phyloP scores from a whole-genome alignment of 2,888 invertebrate genomes.

The Aphidius colemani region DNA sequence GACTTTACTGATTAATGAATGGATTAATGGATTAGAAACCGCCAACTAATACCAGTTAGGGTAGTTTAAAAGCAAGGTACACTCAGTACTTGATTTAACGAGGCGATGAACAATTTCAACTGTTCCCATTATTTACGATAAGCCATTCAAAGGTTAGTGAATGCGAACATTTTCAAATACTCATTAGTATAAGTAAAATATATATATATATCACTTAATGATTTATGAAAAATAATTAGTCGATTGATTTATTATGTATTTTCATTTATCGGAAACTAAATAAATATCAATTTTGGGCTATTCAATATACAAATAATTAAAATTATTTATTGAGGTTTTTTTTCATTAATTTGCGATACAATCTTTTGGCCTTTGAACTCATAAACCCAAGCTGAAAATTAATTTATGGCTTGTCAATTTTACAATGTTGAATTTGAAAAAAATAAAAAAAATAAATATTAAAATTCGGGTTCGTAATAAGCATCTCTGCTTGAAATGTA shows the following conservation, averaged over 20 bases:
- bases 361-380: too few relatives aligned
- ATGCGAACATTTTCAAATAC: too few relatives aligned
- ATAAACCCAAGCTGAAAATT: conserved; percentile 36
- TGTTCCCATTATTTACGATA: conserved; percentile 7
- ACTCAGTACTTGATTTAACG: conserved; percentile 20
- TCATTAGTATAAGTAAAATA: too few relatives aligned
- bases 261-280: neutral
- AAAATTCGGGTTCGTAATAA: too few relatives aligned
- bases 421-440: conserved; percentile 25
- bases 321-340: neutral
- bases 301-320: conserved; percentile 4
- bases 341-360: too few relatives aligned
- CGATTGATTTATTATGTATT: neutral
- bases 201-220: neutral
- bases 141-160: neutral
- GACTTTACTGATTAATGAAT: conserved; percentile 46
- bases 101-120: conserved; percentile 19
- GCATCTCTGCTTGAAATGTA: conserved; percentile 1
- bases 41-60: conserved; percentile 48
- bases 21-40: conserved; percentile 53
- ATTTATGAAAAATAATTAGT: neutral
- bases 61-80: conserved; percentile 23
- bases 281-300: neutral
- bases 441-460: conserved; percentile 8
- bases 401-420: conserved; percentile 43